phyloP scores from a whole-genome alignment of 2,113 vertebrate genomes.

The Labrus mixtus region DNA sequence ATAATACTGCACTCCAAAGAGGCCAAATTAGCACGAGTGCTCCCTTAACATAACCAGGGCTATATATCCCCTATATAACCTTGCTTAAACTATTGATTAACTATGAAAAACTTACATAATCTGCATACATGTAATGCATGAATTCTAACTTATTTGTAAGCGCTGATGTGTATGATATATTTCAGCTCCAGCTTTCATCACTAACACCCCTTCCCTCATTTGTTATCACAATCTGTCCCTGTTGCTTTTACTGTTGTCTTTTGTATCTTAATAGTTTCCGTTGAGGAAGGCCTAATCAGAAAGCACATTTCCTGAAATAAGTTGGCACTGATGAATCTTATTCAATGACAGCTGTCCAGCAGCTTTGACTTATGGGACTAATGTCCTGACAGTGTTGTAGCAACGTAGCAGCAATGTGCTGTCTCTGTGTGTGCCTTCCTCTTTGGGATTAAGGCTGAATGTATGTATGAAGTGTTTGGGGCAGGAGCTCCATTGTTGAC shows the following conservation, averaged over 20 bases:
- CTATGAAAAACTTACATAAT: constrained; percentile 71
- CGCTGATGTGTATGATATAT: constrained; percentile 74
- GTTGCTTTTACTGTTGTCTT: constrained; percentile 69
- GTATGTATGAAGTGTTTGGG: constrained; percentile 86
- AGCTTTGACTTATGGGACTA: constrained; percentile 36
- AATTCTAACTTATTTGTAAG: constrained; percentile 78
- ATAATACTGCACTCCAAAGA: constrained; percentile 55
- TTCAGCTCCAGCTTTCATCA: constrained; percentile 72
- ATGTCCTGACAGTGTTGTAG: constrained; percentile 72
- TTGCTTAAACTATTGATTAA: constrained; percentile 78
- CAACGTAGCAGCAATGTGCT: constrained; percentile 61
- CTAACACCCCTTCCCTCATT: constrained; percentile 67
- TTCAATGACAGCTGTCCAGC: constrained; percentile 56
- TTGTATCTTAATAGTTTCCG: constrained; percentile 72
- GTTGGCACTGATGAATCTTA: constrained; percentile 70
- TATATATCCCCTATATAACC: constrained; percentile 79
- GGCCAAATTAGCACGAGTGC: constrained; percentile 48
- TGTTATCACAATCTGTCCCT: constrained; percentile 54
- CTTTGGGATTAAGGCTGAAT: constrained; percentile 78
- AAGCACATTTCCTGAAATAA: constrained; percentile 73
- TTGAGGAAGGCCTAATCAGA: constrained; percentile 76
- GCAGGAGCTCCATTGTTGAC: constrained; percentile 75
- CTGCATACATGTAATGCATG: constrained; percentile 83
- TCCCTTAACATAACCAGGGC: constrained; percentile 59
- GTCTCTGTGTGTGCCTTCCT: constrained; percentile 67